phyloP scores from a whole-genome alignment of 2,888 invertebrate genomes.

The Octodonta nipae region DNA sequence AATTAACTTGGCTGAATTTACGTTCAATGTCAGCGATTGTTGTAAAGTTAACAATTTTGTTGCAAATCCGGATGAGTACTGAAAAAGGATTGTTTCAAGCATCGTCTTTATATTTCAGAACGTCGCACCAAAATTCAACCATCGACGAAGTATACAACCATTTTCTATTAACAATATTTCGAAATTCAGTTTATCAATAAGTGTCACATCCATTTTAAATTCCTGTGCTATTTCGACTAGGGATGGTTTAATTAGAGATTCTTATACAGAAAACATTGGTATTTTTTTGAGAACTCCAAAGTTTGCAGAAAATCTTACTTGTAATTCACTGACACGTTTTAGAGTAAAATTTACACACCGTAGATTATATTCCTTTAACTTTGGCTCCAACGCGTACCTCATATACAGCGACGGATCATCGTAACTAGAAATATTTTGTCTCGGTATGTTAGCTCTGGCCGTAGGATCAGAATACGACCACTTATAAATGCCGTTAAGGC shows the following conservation, averaged over 20 bases:
- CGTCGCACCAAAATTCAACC: not conserved
- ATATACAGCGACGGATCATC: not conserved
- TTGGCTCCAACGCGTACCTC: slow-evolving; percentile 1
- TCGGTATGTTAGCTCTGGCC: not conserved
- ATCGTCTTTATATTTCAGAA: not conserved
- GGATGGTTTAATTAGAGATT: not conserved
- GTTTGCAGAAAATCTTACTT: not conserved
- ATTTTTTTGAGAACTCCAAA: slow-evolving; percentile 1
- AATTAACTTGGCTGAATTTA: slow-evolving; percentile 1
- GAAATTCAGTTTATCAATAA: not conserved
- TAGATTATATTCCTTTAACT: too few species aligned
- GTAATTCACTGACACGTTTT: not conserved
- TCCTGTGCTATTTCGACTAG: not conserved
- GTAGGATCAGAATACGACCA: too few species aligned
- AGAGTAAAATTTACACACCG: not conserved
- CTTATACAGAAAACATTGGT: not conserved
- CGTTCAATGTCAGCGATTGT: slow-evolving; percentile 3
- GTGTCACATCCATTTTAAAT: not conserved
- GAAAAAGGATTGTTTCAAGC: not conserved
- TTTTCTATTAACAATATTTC: not conserved
- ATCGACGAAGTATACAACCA: not conserved
- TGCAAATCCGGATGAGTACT: too few species aligned
- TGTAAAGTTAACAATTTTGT: too few species aligned
- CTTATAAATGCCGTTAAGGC: too few species aligned
- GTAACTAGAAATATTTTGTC: not conserved